phyloP scores from a whole-genome alignment of 2,113 vertebrate genomes.

The Brachyhypopomus occidentalis region DNA sequence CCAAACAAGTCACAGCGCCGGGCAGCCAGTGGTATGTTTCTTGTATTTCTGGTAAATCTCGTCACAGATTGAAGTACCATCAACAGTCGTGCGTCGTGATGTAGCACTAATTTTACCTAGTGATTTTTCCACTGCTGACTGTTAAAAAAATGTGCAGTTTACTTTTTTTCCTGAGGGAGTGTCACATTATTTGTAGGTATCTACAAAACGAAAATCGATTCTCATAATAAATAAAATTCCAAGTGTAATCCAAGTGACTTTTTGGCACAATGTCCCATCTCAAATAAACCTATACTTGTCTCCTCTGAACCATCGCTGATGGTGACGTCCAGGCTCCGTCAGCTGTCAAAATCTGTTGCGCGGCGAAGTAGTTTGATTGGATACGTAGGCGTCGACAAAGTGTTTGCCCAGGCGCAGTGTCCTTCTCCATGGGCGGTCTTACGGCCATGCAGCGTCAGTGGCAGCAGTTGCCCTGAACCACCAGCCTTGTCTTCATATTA shows the following conservation, averaged over 20 bases:
- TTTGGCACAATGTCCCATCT: background rate
- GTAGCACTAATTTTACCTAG: background rate
- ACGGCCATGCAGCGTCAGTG: too few species aligned
- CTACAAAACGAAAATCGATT: background rate
- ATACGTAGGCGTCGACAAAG: too few species aligned
- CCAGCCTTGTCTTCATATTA: too few species aligned
- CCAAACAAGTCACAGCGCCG: too few species aligned
- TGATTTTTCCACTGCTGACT: background rate
- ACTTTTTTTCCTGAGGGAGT: background rate
- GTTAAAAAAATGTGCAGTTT: background rate
- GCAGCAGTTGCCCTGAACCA: too few species aligned
- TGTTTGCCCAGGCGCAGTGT: too few species aligned
- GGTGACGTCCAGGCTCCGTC: background rate
- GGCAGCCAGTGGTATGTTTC: background rate
- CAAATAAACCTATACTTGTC: background rate
- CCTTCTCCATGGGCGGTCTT: background rate
- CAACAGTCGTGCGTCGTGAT: background rate
- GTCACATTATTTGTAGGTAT: background rate
- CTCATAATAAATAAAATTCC: background rate
- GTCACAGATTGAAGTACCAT: background rate
- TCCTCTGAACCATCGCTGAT: background rate
- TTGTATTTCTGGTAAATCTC: constrained; percentile 40
- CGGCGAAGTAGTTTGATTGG: background rate
- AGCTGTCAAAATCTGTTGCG: background rate
- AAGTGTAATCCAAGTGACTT: background rate